These are phyloP conservation scores for Lutraria rhynchaena DNA, from an alignment of 1,140 invertebrate species.

Conservation along the genomic window DNA sequence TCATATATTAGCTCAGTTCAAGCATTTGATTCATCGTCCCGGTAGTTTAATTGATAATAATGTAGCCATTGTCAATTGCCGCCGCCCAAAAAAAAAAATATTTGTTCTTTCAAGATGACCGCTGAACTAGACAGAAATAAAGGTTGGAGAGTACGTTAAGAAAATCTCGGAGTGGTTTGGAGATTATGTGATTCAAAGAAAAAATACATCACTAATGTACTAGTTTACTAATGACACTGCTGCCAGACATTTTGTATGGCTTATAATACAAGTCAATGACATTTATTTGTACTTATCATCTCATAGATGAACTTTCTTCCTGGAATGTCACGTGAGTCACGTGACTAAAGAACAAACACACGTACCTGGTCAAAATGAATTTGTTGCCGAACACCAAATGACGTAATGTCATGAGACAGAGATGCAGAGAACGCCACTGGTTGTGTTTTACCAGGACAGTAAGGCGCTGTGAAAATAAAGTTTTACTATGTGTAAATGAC, in stretches of 20 bases:
- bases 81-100: too few species aligned
- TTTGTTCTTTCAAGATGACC: too few species aligned
- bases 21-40: too few species aligned
- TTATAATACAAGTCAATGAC: background rate
- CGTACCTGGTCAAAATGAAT: constrained; percentile 45
- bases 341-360: background rate
- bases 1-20: too few species aligned
- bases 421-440: constrained; percentile 32
- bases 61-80: too few species aligned
- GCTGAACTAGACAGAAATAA: too few species aligned
- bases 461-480: constrained; percentile 20
- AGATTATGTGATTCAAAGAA: background rate
- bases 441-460: constrained; percentile 4
- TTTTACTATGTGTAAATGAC: too few species aligned
- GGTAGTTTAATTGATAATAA: too few species aligned
- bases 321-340: too few species aligned
- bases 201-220: background rate
- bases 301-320: background rate
- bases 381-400: constrained; percentile 30
- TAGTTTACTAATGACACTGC: background rate
- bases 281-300: background rate
- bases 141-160: too few species aligned
- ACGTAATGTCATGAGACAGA: constrained; percentile 22
- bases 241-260: background rate
- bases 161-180: too few species aligned